Base-by-base conservation (phyloP, 2,113 vertebrate species). In the Pitta sordida region DNA sequence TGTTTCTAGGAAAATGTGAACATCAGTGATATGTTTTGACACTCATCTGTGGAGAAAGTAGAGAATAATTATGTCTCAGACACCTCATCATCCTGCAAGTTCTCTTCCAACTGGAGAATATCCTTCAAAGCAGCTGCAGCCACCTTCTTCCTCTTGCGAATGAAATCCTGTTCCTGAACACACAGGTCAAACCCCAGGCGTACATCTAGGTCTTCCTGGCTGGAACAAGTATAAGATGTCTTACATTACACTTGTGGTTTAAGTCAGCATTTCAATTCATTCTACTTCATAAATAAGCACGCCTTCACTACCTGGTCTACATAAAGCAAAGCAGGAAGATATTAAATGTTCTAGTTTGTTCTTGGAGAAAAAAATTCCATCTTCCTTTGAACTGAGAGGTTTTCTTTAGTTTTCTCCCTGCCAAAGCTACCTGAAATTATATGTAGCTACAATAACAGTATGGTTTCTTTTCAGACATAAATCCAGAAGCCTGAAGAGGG, bases 101-200 rank as follows among this genome's bases (percentile, higher is more conserved):
- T 95, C 53, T 97, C 91, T 51, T 96, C 96, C 84, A 99, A 95
- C 9, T 98, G 97, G 14, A 99, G 94, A n/a, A 97, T 71, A 20
- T 97, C 94, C 92, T 98, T 97, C 64, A 99, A 86, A 10, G 98
- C 96, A 4, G 93, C 58, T 17, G 98, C 97, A 53, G 95, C 98
- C 8, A 98, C 86, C 41, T 90, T 95, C 63, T 95, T 98, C 90
- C 98, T 98, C 93, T 98, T 98, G 76, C 52, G 3, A 67, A 99
- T 96, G 91, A 98, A 99, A 39, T 96, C 93, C 83, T 92, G 95
- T 76, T 99, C 99, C 36, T 97, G 97, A 3, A 34, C 39, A 70
- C 98, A 98, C 64, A 99, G 93, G 82, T 96, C 98, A 91, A 97
- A 98, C 15, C 97, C 98, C 63, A 99, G 90, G 36, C 98, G 98